Conservation (phyloP, 2,797 vertebrate species). For the Onychomys torridus region DNA sequence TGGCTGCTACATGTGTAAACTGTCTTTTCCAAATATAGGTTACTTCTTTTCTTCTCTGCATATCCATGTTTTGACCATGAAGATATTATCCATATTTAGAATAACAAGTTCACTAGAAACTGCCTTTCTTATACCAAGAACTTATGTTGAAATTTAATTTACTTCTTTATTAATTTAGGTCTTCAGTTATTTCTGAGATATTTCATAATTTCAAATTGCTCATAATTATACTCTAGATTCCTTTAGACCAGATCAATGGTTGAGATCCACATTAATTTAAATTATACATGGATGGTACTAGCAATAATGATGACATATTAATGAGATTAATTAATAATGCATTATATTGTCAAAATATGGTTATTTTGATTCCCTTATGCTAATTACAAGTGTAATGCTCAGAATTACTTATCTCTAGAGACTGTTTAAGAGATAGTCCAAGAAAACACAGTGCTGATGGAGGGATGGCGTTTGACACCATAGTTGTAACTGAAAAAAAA, state of each 20-base stretch:
- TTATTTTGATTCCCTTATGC: not conserved
- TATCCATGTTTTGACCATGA: not conserved
- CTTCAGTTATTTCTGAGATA: not conserved
- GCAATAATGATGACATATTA: conserved; percentile 52
- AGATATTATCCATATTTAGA: not conserved
- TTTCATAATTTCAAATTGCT: conserved; percentile 41
- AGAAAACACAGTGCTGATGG: not conserved
- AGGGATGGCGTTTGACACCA: not conserved
- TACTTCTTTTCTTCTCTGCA: not conserved
- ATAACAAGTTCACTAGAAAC: not conserved
- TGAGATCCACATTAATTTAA: conserved; percentile 59
- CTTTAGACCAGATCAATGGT: conserved; percentile 45
- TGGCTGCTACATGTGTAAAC: not conserved
- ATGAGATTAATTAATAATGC: conserved; percentile 58
- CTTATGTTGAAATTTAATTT: not conserved
- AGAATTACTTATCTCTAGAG: not conserved
- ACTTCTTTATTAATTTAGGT: not conserved
- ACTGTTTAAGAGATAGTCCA: not conserved
- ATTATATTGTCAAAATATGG: conserved; percentile 28
- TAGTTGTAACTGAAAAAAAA: conserved; percentile 50
- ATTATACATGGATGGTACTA: conserved; percentile 46
- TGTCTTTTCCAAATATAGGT: not conserved
- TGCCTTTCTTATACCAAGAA: not conserved
- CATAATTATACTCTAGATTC: conserved; percentile 51
- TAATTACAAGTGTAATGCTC: conserved; percentile 35